phyloP scores from a whole-genome alignment of 2,888 invertebrate genomes.

The Thereva nobilitata region DNA sequence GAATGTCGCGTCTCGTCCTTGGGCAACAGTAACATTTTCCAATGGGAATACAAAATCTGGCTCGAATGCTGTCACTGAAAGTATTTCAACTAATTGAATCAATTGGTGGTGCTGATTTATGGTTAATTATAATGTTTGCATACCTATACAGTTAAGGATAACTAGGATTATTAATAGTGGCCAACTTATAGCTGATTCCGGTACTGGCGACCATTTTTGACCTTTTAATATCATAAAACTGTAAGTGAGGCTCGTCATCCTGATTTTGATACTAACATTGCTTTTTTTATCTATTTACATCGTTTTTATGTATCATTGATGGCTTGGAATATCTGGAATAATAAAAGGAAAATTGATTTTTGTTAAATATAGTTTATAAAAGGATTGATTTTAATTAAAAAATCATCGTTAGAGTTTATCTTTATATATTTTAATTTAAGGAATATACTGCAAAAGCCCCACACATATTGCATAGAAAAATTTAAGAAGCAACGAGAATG shows the following conservation, averaged over 20 bases:
- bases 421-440: too few relatives aligned
- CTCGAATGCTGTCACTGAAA: slow-evolving; percentile 69
- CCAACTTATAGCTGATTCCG: slow-evolving; percentile 47
- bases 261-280: slow-evolving; percentile 28
- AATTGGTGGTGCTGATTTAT: neutral
- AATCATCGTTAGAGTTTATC: neutral
- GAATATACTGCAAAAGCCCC: too few relatives aligned
- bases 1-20: slow-evolving; percentile 77
- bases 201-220: slow-evolving; percentile 44
- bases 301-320: neutral
- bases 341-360: neutral
- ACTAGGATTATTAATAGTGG: slow-evolving; percentile 50
- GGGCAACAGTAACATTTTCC: slow-evolving; percentile 77
- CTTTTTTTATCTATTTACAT: slow-evolving; percentile 17
- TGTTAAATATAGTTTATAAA: too few relatives aligned
- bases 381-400: neutral
- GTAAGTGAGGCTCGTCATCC: slow-evolving; percentile 28
- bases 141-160: slow-evolving; percentile 55
- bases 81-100: slow-evolving; percentile 6
- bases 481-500: too few relatives aligned
- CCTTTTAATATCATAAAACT: slow-evolving; percentile 37
- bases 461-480: too few relatives aligned
- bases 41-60: slow-evolving; percentile 75
- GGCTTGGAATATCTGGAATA: too few relatives aligned
- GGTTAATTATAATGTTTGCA: slow-evolving; percentile 43